Percentiles rank a stretch among this genome's conserved stretches.
These are phyloP conservation scores for Pseudanteris insignis DNA, from an alignment of 2,888 invertebrate genomes.

Conservation along the genomic window DNA sequence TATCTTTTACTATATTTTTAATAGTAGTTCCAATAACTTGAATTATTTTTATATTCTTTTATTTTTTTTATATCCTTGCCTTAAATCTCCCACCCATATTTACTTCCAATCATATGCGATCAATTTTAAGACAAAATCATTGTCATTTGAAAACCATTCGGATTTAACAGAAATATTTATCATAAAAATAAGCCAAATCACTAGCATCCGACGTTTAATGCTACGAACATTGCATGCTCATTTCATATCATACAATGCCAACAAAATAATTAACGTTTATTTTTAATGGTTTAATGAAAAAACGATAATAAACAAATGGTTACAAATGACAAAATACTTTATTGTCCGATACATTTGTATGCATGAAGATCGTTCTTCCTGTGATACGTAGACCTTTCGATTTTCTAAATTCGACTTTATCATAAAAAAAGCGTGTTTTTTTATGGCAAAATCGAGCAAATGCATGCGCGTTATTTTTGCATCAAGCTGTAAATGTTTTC, in stretches of 20 bases:
- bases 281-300: too few species aligned
- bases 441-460: constrained; percentile 10
- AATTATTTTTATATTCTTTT: too few species aligned
- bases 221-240: constrained; percentile 18
- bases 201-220: constrained; percentile 15
- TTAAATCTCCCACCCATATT: too few species aligned
- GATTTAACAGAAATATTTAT: constrained; percentile 49
- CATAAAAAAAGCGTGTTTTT: constrained; percentile 6
- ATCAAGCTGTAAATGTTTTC: constrained; percentile 25
- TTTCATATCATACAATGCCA: constrained; percentile 14
- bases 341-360: too few species aligned
- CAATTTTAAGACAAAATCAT: constrained; percentile 4
- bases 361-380: constrained; percentile 19
- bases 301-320: too few species aligned
- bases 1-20: too few species aligned
- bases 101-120: not conserved
- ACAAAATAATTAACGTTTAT: too few species aligned
- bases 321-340: constrained; percentile 37
- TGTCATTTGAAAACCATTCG: constrained; percentile 41
- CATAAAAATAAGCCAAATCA: constrained; percentile 64
- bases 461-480: constrained; percentile 24
- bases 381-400: constrained; percentile 6
- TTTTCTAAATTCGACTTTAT: constrained; percentile 7
- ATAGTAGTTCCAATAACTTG: too few species aligned
- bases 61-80: too few species aligned